These are phyloP conservation scores for Argynnis bischoffii DNA, from an alignment of 2,888 invertebrate species.

Conservation along the genomic window DNA sequence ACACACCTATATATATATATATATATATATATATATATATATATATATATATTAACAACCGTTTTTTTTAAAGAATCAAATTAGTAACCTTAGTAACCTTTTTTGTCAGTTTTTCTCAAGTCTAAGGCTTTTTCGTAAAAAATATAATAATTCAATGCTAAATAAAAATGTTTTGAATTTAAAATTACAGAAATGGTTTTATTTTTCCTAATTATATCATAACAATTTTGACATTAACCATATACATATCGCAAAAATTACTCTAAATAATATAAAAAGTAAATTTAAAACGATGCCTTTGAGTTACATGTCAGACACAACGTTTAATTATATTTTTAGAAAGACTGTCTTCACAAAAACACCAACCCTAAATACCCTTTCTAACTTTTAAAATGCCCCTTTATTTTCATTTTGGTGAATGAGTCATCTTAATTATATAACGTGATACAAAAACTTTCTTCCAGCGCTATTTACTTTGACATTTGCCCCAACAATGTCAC, in stretches of 20 bases:
- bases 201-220: too few relatives aligned
- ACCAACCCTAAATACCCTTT: conserved; percentile 7
- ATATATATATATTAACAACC: too few relatives aligned
- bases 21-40: too few relatives aligned
- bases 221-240: too few relatives aligned
- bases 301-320: conserved; percentile 10
- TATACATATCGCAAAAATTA: not conserved
- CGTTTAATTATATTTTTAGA: conserved; percentile 17
- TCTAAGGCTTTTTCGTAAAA: too few relatives aligned
- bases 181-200: too few relatives aligned
- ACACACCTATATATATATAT: too few relatives aligned
- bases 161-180: too few relatives aligned
- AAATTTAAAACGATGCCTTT: conserved; percentile 15
- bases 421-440: conserved; percentile 18
- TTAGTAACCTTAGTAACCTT: too few relatives aligned
- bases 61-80: too few relatives aligned
- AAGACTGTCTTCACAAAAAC: conserved; percentile 9
- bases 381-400: conserved; percentile 16
- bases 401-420: conserved; percentile 23
- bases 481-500: not conserved
- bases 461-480: not conserved
- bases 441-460: not conserved
- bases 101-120: too few relatives aligned
- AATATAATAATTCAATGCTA: too few relatives aligned
- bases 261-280: conserved; percentile 6